A percentile compares a stretch with the other conserved stretches of the same genome.
Evolutionary conservation across 2,888 invertebrate species (phyloP).

Genomic region (Phyllotreta striolata): DNA sequence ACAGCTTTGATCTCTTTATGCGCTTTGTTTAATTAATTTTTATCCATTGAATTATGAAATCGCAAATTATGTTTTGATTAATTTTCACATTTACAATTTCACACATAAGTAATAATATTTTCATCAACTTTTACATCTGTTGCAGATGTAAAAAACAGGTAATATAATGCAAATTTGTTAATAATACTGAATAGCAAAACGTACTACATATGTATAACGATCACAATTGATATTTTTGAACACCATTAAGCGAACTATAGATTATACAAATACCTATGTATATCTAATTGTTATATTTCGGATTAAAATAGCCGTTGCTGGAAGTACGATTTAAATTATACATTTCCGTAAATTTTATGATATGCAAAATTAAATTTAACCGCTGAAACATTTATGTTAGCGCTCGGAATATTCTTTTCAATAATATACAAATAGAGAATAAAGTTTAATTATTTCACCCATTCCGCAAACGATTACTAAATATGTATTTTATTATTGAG

Average conservation of each 20-base stretch:
- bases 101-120: too few relatives aligned
- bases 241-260: constrained; percentile 5
- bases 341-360: neutral
- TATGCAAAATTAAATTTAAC: constrained; percentile 6
- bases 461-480: neutral
- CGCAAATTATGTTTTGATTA: too few relatives aligned
- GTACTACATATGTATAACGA: constrained; percentile 5
- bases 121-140: too few relatives aligned
- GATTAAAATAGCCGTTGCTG: constrained; percentile 5
- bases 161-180: constrained; percentile 16
- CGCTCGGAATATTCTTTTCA: constrained; percentile 9
- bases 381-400: constrained; percentile 9
- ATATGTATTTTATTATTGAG: constrained; percentile 5
- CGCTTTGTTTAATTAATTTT: too few relatives aligned
- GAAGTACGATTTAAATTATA: constrained; percentile 8
- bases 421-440: neutral
- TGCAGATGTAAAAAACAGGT: constrained; percentile 1
- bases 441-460: constrained; percentile 7
- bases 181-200: constrained; percentile 7
- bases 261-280: neutral
- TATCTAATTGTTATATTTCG: neutral
- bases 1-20: too few relatives aligned
- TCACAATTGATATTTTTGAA: constrained; percentile 2
- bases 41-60: too few relatives aligned
- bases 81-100: too few relatives aligned